Base-by-base conservation (phyloP, 2,797 vertebrate species). In the Dendrocincla tyrannina region DNA sequence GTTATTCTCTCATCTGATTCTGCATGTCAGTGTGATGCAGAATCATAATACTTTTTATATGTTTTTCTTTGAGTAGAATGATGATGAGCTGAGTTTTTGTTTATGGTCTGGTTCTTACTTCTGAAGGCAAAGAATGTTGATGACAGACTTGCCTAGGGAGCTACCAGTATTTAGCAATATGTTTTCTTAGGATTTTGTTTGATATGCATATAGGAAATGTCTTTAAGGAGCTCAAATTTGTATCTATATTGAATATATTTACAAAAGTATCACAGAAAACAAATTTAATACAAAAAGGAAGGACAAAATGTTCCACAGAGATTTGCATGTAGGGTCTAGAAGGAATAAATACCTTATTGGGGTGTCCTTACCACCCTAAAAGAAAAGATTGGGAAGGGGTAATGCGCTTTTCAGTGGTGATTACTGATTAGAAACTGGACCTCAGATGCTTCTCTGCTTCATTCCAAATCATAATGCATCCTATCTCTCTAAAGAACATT, bases 11-110 rank as follows among this genome's bases (percentile, higher is more conserved):
- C 10, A 49, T 52, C 32, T 69, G 33, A 69, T 83, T 76, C 42
- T 69, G 10, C 2, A 3, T n/a, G 15, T 60, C 79, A 88, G 33
- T 27, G 52, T 62, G 59, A 70, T 86, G 23, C 17, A 70, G 41
- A 81, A 93, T 84, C 14, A n/a, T 18, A 52, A 18, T 30, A 28
- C 27, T 35, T 8, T 32, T n/a, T 58, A 24, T 14, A 83, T 42
- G 32, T 27, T 79, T 93, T 89, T 85, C 67, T 47, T 95, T 85
- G 53, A 93, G 86, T 25, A 81, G 64, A 89, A 91, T 81, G 68
- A 32, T 92, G 63, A 91, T 87, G 62, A 76, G 62, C n/a, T 91
- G 53, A 91, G 50, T 88, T 64, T 79, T 46, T 63, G 17, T 86
- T 93, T 93, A 64, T 89, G 39, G 39, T 77, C 63, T 91, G 49